Evolutionary conservation across 2,888 invertebrate genomes (phyloP), one percentile per base, ranked within the genome.

Genomic region (Cabera pusaria): DNA sequence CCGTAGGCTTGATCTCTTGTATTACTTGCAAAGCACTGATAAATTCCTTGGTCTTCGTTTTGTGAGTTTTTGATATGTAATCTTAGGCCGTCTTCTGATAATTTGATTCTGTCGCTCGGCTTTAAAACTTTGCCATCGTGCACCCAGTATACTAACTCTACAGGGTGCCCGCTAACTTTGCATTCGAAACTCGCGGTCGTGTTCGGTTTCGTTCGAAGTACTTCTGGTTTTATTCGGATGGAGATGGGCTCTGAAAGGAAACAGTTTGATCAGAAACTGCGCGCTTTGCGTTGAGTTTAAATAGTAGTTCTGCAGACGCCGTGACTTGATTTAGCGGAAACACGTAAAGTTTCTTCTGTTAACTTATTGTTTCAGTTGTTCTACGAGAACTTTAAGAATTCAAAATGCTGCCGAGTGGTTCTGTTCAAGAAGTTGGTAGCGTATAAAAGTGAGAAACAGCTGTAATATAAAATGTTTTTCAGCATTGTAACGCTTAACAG

Each of bases 21-120:
- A 64, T 96, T 96, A 64, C 93, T 93, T 3, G 94, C 95, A 57
- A 97, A 93, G 73, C 97, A 98, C 67, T 98, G 97, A 80, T 96
- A 98, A 92, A 97, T 94, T 21, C 97, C 98, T 40, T 94, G 93
- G 76, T 97, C 97, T 39, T 94, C 94, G 56, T 94, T 93, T 52
- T 93, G 93, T 28, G 97, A 84, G 44, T 92, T 92, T 58, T 90
- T 92, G 59, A 94, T 91, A 68, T 91, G 90, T 77, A 92, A 69
- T 58, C 87, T 83, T 72, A 72, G 72, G 22, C 82, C 77, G 47
- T 87, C 86, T 37, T 76, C 75, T 24, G 90, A 81, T 62, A 92
- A 75, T 75, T 90, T 90, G 34, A 91, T 77, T 49, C 92, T 90
- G 55, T 90, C 91, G 57, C 90, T 91, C 32, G 90, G 77, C 39